phyloP scores from a whole-genome alignment of 2,113 vertebrate species.

The Machaerirhynchus nigripectus region DNA sequence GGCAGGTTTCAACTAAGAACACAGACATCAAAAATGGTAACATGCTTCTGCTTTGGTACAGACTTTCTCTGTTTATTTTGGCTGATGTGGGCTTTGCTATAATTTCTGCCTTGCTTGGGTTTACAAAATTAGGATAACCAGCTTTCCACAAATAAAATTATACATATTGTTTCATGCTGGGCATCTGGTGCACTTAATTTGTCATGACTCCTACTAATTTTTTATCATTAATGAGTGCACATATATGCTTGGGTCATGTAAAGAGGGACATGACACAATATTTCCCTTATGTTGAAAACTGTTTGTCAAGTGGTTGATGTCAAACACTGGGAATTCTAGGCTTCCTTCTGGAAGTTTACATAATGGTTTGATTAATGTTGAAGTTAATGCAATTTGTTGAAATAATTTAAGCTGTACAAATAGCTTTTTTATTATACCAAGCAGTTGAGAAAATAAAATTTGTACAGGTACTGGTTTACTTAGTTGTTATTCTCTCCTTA shows the following conservation, averaged over 20 bases:
- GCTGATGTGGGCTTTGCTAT: neutral
- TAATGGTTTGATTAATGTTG: conserved; percentile 35
- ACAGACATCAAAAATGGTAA: neutral
- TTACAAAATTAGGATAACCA: neutral
- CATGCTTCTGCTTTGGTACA: neutral
- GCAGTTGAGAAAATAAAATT: neutral
- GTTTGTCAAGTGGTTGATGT: neutral
- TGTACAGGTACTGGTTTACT: neutral
- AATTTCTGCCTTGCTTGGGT: neutral
- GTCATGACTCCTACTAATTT: neutral
- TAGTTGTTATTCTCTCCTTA: neutral
- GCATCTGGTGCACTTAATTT: neutral
- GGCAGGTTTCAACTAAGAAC: neutral
- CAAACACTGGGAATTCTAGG: neutral
- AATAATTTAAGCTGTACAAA: conserved; percentile 13
- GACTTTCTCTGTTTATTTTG: conserved; percentile 9
- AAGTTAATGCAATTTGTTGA: conserved; percentile 16
- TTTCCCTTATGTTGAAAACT: neutral
- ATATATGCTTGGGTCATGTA: neutral
- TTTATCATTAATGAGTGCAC: neutral
- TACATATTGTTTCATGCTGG: neutral
- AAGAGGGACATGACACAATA: neutral
- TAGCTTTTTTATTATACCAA: neutral
- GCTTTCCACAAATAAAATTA: neutral
- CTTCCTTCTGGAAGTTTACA: neutral